Evolutionary conservation across 2,888 invertebrate genomes (phyloP).

Genomic region (Pasiphila rectangulata): DNA sequence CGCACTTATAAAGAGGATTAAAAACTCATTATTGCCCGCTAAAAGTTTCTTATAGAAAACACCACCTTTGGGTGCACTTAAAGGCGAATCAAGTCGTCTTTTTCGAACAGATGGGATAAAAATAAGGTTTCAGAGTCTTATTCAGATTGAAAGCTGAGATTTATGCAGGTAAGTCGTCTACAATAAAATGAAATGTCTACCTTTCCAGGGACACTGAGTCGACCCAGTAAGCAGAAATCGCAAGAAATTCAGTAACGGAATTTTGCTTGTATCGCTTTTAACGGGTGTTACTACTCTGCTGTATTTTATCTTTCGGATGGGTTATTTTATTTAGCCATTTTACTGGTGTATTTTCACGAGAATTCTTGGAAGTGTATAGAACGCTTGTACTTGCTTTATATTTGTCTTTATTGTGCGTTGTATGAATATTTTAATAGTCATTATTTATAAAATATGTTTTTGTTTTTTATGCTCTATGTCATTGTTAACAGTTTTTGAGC

Average conservation of each 20-base stretch:
- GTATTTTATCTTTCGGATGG: constrained; percentile 11
- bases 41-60: too few species aligned
- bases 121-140: constrained; percentile 8
- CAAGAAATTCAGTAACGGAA: constrained; percentile 8
- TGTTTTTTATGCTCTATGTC: too few species aligned
- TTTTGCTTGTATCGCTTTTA: constrained; percentile 12
- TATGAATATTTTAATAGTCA: too few species aligned
- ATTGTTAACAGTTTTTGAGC: too few species aligned
- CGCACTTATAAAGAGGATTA: too few species aligned
- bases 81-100: too few species aligned
- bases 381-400: too few species aligned
- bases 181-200: constrained; percentile 33
- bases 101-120: constrained; percentile 11
- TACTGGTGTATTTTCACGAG: not conserved
- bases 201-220: constrained; percentile 27
- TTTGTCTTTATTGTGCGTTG: too few species aligned
- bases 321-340: constrained; percentile 8
- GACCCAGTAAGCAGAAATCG: constrained; percentile 31
- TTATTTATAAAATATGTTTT: too few species aligned
- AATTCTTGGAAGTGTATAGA: not conserved
- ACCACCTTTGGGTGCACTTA: too few species aligned
- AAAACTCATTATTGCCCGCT: too few species aligned
- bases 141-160: constrained; percentile 24
- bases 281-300: not conserved
- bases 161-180: constrained; percentile 32